These are phyloP conservation scores for Caradrina clavipalpis DNA, from an alignment of 2,888 invertebrate genomes.

Conservation along the genomic window DNA sequence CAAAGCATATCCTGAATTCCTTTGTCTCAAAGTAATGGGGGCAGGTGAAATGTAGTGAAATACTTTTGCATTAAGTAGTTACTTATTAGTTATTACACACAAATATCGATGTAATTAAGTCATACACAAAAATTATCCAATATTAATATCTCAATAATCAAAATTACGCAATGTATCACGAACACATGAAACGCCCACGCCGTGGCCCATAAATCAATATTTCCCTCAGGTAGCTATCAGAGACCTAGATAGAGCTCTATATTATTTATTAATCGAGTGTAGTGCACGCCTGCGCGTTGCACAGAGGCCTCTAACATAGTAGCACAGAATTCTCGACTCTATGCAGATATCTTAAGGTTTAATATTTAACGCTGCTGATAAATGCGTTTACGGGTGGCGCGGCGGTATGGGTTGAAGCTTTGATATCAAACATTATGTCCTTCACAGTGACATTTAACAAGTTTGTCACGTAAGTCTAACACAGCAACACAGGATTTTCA, in stretches of 20 bases:
- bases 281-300: conserved; percentile 38
- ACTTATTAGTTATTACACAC: too few relatives aligned
- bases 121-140: background rate
- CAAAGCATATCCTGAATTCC: background rate
- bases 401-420: background rate
- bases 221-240: background rate
- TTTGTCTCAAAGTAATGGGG: background rate
- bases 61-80: too few relatives aligned
- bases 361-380: background rate
- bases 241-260: conserved; percentile 7
- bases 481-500: too few relatives aligned
- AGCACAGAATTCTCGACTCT: conserved; percentile 19
- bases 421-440: too few relatives aligned
- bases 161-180: background rate
- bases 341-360: too few relatives aligned
- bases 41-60: background rate
- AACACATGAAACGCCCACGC: background rate
- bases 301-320: conserved; percentile 13
- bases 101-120: too few relatives aligned
- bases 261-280: background rate
- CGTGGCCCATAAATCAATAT: conserved; percentile 25
- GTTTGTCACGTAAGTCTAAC: too few relatives aligned
- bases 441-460: too few relatives aligned
- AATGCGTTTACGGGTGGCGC: conserved; percentile 4
- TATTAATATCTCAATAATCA: too few relatives aligned